Conservation (phyloP, 2,797 vertebrate species). For the Pelochelys cantorii region DNA sequence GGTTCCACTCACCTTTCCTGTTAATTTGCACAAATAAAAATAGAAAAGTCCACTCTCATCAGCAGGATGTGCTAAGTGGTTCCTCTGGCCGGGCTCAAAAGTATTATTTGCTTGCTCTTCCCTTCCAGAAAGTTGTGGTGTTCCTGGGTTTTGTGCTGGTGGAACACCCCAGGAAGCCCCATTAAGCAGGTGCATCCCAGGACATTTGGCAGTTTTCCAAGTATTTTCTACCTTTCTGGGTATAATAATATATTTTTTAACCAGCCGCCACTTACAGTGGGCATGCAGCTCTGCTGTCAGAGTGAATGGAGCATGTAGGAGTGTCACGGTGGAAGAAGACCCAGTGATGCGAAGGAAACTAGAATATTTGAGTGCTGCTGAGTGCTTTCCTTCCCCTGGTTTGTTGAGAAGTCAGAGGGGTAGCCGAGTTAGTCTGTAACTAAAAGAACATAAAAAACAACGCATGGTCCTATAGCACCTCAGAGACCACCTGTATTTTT, state of each 20-base stretch:
- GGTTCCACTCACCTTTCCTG: fast-evolving
- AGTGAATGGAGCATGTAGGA: neutral
- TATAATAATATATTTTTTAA: neutral
- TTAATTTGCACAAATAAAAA: neutral
- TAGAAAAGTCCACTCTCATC: fast-evolving
- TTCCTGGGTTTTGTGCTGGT: fast-evolving
- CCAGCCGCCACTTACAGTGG: fast-evolving
- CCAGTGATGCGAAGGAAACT: fast-evolving
- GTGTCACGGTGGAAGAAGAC: fast-evolving
- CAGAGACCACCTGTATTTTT: no score
- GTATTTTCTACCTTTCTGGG: fast-evolving
- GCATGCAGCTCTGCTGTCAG: neutral
- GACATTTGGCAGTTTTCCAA: fast-evolving
- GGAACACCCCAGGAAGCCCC: fast-evolving
- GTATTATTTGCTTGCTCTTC: neutral
- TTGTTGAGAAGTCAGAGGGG: neutral
- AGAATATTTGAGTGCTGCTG: fast-evolving
- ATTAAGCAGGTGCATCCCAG: fast-evolving
- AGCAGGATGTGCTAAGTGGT: neutral
- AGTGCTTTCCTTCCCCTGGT: fast-evolving
- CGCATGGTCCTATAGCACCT: no score
- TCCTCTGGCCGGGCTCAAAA: neutral
- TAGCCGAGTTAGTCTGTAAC: no score
- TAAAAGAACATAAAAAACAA: no score
- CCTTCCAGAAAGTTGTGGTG: fast-evolving